phyloP scores from a whole-genome alignment of 1,140 invertebrate genomes.

The Conopomorpha cramerella region DNA sequence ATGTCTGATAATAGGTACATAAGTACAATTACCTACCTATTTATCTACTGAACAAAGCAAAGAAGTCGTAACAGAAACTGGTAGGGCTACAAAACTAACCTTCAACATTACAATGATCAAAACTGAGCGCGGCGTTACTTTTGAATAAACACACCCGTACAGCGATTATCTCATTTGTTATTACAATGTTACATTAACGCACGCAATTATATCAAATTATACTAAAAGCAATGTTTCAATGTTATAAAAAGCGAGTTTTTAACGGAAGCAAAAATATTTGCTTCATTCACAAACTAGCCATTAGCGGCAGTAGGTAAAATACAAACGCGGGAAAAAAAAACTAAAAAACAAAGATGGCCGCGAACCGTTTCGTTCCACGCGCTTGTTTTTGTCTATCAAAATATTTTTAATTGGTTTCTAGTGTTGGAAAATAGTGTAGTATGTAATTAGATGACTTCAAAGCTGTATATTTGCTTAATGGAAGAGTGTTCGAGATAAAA shows the following conservation, averaged over 20 bases:
- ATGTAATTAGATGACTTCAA: constrained; percentile 40
- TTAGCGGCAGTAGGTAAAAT: too few relatives aligned
- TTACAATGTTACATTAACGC: too few relatives aligned
- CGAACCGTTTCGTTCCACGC: constrained; percentile 28
- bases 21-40: too few relatives aligned
- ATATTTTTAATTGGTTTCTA: constrained; percentile 53
- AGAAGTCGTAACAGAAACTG: too few relatives aligned
- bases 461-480: constrained; percentile 59
- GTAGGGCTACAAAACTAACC: too few relatives aligned
- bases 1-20: too few relatives aligned
- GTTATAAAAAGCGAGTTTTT: constrained; percentile 16
- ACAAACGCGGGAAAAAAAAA: constrained; percentile 13
- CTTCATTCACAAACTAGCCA: constrained; percentile 22
- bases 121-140: too few relatives aligned
- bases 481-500: constrained; percentile 50
- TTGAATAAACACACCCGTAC: too few relatives aligned
- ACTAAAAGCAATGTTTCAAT: constrained; percentile 9
- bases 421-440: constrained; percentile 44
- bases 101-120: too few relatives aligned
- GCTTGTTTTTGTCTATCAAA: constrained; percentile 54
- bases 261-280: constrained; percentile 35
- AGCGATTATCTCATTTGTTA: too few relatives aligned
- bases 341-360: constrained; percentile 25
- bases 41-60: too few relatives aligned
- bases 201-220: too few relatives aligned